phyloP scores from a whole-genome alignment of 2,113 vertebrate species.

The Paramisgurnus dabryanus region DNA sequence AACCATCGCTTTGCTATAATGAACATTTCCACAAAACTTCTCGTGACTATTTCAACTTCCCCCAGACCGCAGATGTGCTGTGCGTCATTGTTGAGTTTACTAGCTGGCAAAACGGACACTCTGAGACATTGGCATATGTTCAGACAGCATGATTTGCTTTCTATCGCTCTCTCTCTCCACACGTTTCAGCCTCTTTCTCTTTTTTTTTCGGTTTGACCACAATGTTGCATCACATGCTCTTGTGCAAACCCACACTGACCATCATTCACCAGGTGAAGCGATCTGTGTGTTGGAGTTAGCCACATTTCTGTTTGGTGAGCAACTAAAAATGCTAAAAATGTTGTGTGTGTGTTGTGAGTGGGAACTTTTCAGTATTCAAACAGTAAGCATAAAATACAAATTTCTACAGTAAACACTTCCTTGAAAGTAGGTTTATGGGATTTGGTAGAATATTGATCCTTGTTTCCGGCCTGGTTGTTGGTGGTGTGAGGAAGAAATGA shows the following conservation, averaged over 20 bases:
- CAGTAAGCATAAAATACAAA: background rate
- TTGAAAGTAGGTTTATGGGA: background rate
- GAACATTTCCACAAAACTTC: background rate
- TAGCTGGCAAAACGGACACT: background rate
- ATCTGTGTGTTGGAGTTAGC: background rate
- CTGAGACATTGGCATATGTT: no score
- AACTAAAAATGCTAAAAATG: background rate
- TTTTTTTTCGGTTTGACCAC: conserved; percentile 7
- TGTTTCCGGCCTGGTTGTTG: background rate
- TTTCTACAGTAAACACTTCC: background rate
- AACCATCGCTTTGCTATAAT: background rate
- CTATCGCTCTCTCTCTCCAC: background rate
- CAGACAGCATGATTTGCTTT: background rate
- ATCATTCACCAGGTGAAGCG: background rate
- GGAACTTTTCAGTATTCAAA: background rate
- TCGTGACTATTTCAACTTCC: background rate
- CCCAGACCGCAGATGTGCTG: background rate
- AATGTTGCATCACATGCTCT: background rate
- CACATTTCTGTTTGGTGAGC: background rate
- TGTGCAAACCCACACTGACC: background rate
- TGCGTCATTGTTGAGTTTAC: conserved; percentile 16
- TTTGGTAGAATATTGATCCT: background rate
- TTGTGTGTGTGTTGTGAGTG: background rate
- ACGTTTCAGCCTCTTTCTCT: background rate
- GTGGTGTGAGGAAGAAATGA: background rate